Percentiles rank a stretch among this genome's conserved stretches.
Evolutionary conservation across 2,797 vertebrate species (phyloP).

Genomic region (Poecilia velifera): DNA sequence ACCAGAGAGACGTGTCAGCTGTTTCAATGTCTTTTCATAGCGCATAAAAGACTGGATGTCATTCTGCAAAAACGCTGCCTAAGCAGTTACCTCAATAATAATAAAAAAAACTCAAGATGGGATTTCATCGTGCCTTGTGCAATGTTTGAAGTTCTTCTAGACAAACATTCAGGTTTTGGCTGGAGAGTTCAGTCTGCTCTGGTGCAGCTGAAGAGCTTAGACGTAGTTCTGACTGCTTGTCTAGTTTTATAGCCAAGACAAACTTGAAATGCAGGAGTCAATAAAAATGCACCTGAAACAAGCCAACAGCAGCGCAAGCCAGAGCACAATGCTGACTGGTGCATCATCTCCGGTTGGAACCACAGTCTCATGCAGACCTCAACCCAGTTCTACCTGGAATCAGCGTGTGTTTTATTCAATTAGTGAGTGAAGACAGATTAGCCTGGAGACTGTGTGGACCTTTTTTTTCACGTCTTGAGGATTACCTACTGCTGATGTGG

Average conservation of each 20-base stretch:
- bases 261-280: constrained; percentile 45
- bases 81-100: constrained; percentile 40
- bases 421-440: constrained; percentile 39
- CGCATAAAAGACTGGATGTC: constrained; percentile 58
- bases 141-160: constrained; percentile 36
- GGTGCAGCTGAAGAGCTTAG: constrained; percentile 48
- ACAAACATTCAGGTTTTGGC: constrained; percentile 39
- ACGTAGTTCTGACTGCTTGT: constrained; percentile 54
- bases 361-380: constrained; percentile 26
- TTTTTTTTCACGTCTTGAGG: constrained; percentile 46
- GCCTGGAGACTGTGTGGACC: constrained; percentile 21
- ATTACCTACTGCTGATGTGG: constrained; percentile 67
- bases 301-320: constrained; percentile 56
- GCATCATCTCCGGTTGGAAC: constrained; percentile 44
- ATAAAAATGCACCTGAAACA: constrained; percentile 58
- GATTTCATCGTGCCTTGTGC: constrained; percentile 18
- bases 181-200: constrained; percentile 45
- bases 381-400: constrained; percentile 41
- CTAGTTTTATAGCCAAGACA: constrained; percentile 62
- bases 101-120: constrained; percentile 14
- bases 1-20: constrained; percentile 57
- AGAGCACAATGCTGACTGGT: constrained; percentile 36
- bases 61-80: constrained; percentile 43
- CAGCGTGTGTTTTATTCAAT: constrained; percentile 50
- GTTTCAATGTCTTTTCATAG: constrained; percentile 60